These are phyloP conservation scores for Andrena chrysosceles DNA, from an alignment of 2,888 invertebrate genomes.

Conservation along the genomic window DNA sequence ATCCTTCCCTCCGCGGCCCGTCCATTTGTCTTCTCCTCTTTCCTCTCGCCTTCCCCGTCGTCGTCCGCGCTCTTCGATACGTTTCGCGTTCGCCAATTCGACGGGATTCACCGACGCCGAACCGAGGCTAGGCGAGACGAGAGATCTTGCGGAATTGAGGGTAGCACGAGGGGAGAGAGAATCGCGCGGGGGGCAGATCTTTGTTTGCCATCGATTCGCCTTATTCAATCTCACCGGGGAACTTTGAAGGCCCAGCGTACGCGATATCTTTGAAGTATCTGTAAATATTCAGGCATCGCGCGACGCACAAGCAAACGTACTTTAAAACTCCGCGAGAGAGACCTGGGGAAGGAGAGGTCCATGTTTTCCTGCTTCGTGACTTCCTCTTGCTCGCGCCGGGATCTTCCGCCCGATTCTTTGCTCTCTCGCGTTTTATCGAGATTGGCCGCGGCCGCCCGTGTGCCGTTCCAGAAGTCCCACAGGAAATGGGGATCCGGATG, in stretches of 20 bases:
- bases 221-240: slow-evolving; percentile 69
- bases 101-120: neutral
- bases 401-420: slow-evolving; percentile 61
- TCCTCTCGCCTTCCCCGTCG: slow-evolving; percentile 63
- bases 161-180: slow-evolving; percentile 3
- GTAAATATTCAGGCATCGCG: slow-evolving; percentile 78
- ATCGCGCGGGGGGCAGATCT: slow-evolving; percentile 35
- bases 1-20: slow-evolving; percentile 45
- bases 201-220: slow-evolving; percentile 79
- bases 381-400: slow-evolving; percentile 36
- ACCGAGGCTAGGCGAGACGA: neutral
- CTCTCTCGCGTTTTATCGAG: slow-evolving; percentile 77
- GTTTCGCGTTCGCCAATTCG: slow-evolving; percentile 37
- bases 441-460: slow-evolving; percentile 73
- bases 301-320: slow-evolving; percentile 77
- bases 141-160: slow-evolving; percentile 7
- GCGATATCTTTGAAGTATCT: slow-evolving; percentile 80
- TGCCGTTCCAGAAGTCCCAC: slow-evolving; percentile 70
- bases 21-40: slow-evolving; percentile 52
- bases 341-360: neutral
- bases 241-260: slow-evolving; percentile 49
- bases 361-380: slow-evolving; percentile 1
- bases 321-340: slow-evolving; percentile 54
- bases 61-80: slow-evolving; percentile 23
- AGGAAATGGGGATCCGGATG: slow-evolving; percentile 76